Conservation (phyloP, 2,113 vertebrate species). For the Pseudolaguvia tuberculata region DNA sequence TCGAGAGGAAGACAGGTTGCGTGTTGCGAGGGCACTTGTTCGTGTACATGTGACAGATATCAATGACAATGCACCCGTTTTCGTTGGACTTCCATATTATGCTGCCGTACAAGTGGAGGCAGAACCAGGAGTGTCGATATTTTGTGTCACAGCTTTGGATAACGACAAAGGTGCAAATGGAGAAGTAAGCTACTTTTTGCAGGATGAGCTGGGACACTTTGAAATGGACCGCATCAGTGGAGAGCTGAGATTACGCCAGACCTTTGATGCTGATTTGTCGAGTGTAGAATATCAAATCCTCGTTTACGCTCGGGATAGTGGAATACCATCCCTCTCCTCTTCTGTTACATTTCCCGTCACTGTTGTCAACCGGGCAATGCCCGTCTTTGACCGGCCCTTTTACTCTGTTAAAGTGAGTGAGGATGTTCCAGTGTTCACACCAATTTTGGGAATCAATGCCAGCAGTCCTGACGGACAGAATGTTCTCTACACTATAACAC, state of each 20-base stretch:
- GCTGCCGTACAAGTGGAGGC: constrained; percentile 94
- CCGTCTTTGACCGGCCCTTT: constrained; percentile 93
- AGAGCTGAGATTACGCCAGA: constrained; percentile 77
- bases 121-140: constrained; percentile 82
- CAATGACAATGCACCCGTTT: constrained; percentile 90
- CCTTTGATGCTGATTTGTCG: constrained; percentile 90
- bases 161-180: constrained; percentile 88
- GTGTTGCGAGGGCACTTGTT: constrained; percentile 86
- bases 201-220: constrained; percentile 90
- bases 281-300: constrained; percentile 88
- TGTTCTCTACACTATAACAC: constrained; percentile 91
- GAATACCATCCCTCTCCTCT: constrained; percentile 79
- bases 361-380: constrained; percentile 97
- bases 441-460: constrained; percentile 89
- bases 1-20: constrained; percentile 81
- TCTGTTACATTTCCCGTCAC: constrained; percentile 85
- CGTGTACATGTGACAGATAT: constrained; percentile 86
- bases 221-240: constrained; percentile 83
- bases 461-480: constrained; percentile 92
- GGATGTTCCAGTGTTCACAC: constrained; percentile 81
- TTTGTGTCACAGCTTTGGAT: constrained; percentile 84
- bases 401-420: constrained; percentile 84
- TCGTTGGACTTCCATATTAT: constrained; percentile 93
- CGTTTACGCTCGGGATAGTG: constrained; percentile 84
- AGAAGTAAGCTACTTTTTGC: constrained; percentile 83